These are phyloP conservation scores for Notodonta dromedarius DNA, from an alignment of 2,888 invertebrate genomes.

Conservation along the genomic window DNA sequence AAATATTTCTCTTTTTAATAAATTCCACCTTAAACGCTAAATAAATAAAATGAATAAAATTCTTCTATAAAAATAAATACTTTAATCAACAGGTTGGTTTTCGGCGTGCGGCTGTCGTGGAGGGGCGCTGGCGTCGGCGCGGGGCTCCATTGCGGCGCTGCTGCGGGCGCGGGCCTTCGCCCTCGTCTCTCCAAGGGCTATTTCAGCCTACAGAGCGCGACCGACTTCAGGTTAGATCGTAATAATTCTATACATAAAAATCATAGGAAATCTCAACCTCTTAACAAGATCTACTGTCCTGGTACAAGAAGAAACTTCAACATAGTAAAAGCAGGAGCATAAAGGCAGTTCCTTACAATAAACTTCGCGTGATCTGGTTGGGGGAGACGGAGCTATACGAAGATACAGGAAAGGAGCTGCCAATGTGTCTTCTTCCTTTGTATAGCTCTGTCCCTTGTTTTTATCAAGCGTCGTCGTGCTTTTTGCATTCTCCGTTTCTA, in stretches of 20 bases:
- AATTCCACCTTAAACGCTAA: neutral
- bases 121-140: conserved; percentile 86
- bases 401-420: neutral
- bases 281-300: neutral
- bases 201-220: conserved; percentile 84
- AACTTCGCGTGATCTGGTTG: no score
- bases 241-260: no score
- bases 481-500: no score
- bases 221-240: conserved; percentile 65
- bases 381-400: neutral
- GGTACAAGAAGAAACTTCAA: neutral
- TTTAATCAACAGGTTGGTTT: conserved; percentile 85
- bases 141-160: conserved; percentile 86
- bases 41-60: neutral
- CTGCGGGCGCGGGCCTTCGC: conserved; percentile 88
- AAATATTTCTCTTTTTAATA: neutral
- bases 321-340: no score
- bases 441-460: no score
- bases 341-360: no score
- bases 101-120: conserved; percentile 88
- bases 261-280: neutral
- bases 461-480: no score
- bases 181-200: conserved; percentile 86
- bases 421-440: no score
- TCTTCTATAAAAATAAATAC: neutral